A percentile compares a stretch with the other conserved stretches of the same genome.
Conservation (phyloP, 30 jellyfish, hydroid and myxozoan genomes). For the Pelagia noctiluca region DNA sequence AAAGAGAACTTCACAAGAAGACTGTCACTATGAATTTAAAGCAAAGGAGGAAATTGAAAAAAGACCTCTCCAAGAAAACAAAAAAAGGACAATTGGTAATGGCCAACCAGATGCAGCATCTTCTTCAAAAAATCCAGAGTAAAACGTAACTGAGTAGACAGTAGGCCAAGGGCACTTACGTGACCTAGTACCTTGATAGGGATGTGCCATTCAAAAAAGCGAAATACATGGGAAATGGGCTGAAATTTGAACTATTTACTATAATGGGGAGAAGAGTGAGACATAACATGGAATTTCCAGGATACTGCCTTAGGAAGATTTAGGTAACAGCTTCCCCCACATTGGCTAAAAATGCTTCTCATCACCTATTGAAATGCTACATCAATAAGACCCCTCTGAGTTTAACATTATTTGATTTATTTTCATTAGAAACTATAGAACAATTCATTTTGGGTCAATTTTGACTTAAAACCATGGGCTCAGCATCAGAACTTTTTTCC, state of each 20-base stretch:
- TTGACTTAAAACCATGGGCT: no score
- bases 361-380: no score
- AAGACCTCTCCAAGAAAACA: conserved; percentile 55
- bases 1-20: conserved; percentile 39
- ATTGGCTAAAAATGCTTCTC: no score
- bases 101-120: conserved; percentile 69
- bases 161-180: no score
- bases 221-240: not conserved
- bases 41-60: conserved; percentile 69
- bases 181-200: no score
- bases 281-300: not conserved
- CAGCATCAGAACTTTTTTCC: no score
- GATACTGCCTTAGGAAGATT: not conserved
- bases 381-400: no score
- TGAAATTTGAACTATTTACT: not conserved
- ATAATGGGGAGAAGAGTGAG: not conserved
- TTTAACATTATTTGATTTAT: no score
- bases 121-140: conserved; percentile 59
- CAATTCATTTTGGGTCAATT: no score
- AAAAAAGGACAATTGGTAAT: conserved; percentile 87
- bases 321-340: no score
- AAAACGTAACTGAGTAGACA: not conserved
- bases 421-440: no score
- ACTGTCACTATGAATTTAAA: conserved; percentile 54
- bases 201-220: not conserved